Percentiles rank a stretch among this genome's conserved stretches.
Conservation (phyloP, 2,113 vertebrate species). For the Athene cunicularia region DNA sequence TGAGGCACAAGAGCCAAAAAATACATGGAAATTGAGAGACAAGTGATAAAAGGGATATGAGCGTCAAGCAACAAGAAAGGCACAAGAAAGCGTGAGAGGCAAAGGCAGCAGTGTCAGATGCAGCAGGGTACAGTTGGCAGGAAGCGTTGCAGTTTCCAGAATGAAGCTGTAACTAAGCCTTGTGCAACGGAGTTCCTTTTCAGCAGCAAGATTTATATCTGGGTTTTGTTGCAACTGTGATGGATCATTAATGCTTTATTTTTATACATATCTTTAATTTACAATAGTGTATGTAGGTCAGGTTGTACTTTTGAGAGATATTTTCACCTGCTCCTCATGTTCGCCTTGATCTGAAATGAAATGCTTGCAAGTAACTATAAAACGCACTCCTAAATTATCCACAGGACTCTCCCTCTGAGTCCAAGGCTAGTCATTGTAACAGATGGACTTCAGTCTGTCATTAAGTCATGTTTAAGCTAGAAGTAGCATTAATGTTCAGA, state of each 20-base stretch:
- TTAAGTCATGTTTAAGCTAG: constrained; percentile 1
- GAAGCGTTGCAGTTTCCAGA: neutral
- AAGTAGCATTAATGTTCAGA: neutral
- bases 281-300: constrained; percentile 22
- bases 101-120: neutral
- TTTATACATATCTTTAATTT: constrained; percentile 23
- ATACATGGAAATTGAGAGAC: neutral
- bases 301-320: constrained; percentile 6
- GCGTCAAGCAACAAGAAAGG: neutral
- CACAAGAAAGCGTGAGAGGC: neutral
- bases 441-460: constrained; percentile 59
- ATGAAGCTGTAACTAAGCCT: neutral
- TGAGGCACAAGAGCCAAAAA: neutral
- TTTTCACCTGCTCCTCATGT: neutral
- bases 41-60: neutral
- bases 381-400: constrained; percentile 47
- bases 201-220: neutral
- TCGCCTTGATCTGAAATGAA: constrained; percentile 34
- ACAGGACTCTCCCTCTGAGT: constrained; percentile 41
- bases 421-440: constrained; percentile 29
- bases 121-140: neutral
- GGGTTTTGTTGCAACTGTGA: neutral
- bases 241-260: constrained; percentile 9
- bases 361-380: constrained; percentile 8
- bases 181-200: neutral